phyloP scores from a whole-genome alignment of 53 echinoderm and acorn worm genomes.

The Luidia sarsii region DNA sequence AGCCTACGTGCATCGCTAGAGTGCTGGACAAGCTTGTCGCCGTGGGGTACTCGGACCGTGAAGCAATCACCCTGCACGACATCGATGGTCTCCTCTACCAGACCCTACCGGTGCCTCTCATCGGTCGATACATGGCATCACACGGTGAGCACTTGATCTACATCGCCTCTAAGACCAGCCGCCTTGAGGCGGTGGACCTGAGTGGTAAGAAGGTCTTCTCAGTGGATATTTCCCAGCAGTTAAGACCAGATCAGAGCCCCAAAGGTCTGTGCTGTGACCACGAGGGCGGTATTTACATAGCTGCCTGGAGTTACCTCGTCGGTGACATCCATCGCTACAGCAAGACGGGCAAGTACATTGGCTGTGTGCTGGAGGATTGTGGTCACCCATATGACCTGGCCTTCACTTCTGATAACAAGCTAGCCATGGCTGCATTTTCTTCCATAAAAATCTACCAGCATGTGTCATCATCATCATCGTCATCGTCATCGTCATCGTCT shows the following conservation, averaged over 20 bases:
- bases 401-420: neutral
- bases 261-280: slow-evolving; percentile 26
- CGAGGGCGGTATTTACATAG: slow-evolving; percentile 25
- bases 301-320: neutral
- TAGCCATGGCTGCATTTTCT: neutral
- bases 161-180: neutral
- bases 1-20: neutral
- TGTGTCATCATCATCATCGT: too few relatives aligned
- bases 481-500: too few relatives aligned
- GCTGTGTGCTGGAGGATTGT: neutral
- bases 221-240: neutral
- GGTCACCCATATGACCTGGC: neutral
- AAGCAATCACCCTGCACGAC: neutral
- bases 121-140: neutral
- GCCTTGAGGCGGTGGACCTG: neutral
- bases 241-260: neutral
- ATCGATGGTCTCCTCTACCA: slow-evolving; percentile 2
- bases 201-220: neutral
- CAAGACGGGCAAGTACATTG: slow-evolving; percentile 4
- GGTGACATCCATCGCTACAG: slow-evolving; percentile 20
- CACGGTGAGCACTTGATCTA: neutral
- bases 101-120: neutral
- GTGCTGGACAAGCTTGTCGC: neutral
- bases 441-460: slow-evolving; percentile 1
- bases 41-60: neutral